phyloP scores from a whole-genome alignment of 2,888 invertebrate species.

The Philhelius pedissequus region DNA sequence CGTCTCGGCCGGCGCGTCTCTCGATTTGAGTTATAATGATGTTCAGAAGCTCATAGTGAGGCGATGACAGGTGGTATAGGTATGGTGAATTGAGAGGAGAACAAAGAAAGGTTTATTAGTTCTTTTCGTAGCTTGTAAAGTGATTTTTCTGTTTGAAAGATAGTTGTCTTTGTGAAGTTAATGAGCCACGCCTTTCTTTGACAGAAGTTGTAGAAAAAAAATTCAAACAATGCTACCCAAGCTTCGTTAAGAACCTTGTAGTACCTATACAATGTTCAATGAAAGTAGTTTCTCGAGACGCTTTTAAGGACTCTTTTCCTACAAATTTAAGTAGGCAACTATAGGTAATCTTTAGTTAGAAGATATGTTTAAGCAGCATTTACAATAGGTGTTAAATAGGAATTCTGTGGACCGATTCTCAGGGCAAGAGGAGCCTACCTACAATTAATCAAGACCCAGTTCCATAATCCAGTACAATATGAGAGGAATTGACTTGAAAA shows the following conservation, averaged over 20 bases:
- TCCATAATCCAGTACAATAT: no score
- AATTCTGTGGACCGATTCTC: no score
- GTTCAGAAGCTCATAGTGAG: background rate
- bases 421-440: no score
- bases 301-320: no score
- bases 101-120: background rate
- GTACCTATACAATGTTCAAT: no score
- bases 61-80: background rate
- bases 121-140: background rate
- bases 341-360: no score
- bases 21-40: conserved; percentile 42
- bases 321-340: no score
- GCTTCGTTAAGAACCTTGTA: background rate
- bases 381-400: no score
- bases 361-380: no score
- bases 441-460: no score
- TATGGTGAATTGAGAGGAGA: background rate
- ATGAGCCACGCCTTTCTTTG: background rate
- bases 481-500: no score
- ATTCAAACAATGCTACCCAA: background rate
- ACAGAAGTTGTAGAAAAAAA: no score
- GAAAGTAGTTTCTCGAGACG: background rate
- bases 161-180: background rate
- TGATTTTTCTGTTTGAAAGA: background rate
- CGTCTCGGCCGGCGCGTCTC: conserved; percentile 55